phyloP scores from a whole-genome alignment of 2,797 vertebrate genomes.

The Lemur catta region DNA sequence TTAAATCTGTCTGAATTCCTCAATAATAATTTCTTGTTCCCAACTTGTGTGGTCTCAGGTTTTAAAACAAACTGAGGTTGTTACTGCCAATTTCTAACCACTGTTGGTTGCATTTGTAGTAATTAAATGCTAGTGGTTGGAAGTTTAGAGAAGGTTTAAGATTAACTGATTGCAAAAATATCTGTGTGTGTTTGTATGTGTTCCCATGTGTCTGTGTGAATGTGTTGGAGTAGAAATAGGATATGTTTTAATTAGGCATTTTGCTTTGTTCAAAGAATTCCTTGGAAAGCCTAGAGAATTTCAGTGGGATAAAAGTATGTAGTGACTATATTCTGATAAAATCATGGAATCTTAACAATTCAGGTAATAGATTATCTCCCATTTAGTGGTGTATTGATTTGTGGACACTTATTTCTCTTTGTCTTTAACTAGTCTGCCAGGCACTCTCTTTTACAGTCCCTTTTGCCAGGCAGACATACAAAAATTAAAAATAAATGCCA shows the following conservation, averaged over 20 bases:
- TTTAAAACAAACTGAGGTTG: slow-evolving; percentile 75
- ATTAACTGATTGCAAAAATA: slow-evolving; percentile 62
- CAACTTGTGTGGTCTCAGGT: slow-evolving; percentile 79
- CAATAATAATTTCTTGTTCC: slow-evolving; percentile 56
- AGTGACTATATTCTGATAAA: slow-evolving; percentile 33
- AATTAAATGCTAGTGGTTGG: slow-evolving; percentile 68
- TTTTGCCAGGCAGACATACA: not conserved
- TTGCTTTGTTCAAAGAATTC: slow-evolving; percentile 52
- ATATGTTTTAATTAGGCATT: slow-evolving; percentile 66
- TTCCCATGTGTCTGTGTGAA: not conserved
- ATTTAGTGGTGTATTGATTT: not conserved
- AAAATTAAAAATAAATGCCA: not conserved
- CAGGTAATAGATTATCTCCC: not conserved
- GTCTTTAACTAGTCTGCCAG: not conserved
- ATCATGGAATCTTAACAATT: not conserved
- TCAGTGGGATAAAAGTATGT: slow-evolving; percentile 67
- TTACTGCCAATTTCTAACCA: slow-evolving; percentile 60
- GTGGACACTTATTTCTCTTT: not conserved
- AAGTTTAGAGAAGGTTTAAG: slow-evolving; percentile 53
- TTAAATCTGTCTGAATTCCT: slow-evolving; percentile 67
- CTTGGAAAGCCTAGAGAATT: slow-evolving; percentile 51
- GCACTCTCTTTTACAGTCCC: not conserved
- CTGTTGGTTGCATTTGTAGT: slow-evolving; percentile 37
- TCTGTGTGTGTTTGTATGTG: not conserved
- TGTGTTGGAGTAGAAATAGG: not conserved